These are phyloP conservation scores for Microcebus lehilahytsara DNA, from an alignment of 2,113 vertebrate genomes.

Conservation along the genomic window DNA sequence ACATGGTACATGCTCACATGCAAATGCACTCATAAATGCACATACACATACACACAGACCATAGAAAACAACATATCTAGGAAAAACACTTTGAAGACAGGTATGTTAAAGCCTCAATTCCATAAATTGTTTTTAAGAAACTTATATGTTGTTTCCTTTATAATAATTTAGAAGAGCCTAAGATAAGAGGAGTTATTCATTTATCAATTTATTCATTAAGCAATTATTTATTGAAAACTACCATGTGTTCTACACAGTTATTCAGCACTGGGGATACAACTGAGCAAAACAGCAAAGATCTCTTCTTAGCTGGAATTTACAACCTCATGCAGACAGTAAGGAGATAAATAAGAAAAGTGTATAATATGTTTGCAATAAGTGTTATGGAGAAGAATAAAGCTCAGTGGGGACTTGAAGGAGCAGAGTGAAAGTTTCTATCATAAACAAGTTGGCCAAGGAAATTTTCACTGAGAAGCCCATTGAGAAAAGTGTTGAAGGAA, in stretches of 20 bases:
- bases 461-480: background rate
- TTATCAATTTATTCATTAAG: background rate
- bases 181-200: background rate
- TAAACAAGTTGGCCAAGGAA: background rate
- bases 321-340: background rate
- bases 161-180: background rate
- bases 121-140: background rate
- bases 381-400: background rate
- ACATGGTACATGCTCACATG: rapidly evolving
- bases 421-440: background rate
- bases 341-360: background rate
- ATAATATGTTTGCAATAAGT: background rate
- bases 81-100: background rate
- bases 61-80: background rate
- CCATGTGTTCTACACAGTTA: background rate
- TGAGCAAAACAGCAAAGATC: background rate
- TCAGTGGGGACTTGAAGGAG: background rate
- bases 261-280: background rate
- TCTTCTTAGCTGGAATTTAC: background rate
- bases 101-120: background rate
- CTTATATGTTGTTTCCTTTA: background rate
- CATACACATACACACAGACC: background rate
- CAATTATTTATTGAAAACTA: background rate
- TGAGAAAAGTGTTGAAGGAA: background rate
- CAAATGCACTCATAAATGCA: no score